Conservation (phyloP, 1,140 invertebrate species). For the Trichoplusia ni region DNA sequence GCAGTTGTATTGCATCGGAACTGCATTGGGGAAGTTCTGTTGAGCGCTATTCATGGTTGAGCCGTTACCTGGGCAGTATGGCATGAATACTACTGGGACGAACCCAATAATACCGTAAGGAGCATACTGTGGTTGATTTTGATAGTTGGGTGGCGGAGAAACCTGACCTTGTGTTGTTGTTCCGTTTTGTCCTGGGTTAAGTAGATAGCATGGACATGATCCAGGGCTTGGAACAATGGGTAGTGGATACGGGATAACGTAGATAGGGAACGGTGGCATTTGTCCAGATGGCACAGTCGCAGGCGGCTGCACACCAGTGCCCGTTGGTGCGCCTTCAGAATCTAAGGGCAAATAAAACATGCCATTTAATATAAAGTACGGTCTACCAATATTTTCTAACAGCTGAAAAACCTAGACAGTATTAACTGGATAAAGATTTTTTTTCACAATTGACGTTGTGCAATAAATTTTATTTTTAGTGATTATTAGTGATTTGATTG, state of each 20-base stretch:
- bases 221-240: constrained; percentile 81
- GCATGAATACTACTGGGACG: constrained; percentile 83
- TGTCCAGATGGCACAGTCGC: constrained; percentile 53
- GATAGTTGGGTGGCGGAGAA: constrained; percentile 33
- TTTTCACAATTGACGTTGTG: no score
- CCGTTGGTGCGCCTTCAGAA: constrained; percentile 58
- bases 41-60: constrained; percentile 74
- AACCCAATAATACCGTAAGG: constrained; percentile 82
- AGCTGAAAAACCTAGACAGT: no score
- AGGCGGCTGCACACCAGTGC: constrained; percentile 79
- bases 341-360: constrained; percentile 45
- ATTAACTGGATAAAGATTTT: no score
- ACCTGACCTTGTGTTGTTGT: constrained; percentile 42
- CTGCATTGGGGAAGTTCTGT: constrained; percentile 82
- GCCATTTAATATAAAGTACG: no score
- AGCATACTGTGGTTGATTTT: constrained; percentile 49
- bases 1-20: constrained; percentile 75
- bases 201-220: constrained; percentile 81
- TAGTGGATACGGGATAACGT: constrained; percentile 81
- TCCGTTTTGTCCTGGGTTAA: constrained; percentile 70
- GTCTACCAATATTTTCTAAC: no score
- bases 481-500: no score
- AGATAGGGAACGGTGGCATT: constrained; percentile 77
- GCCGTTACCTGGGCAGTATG: constrained; percentile 81
- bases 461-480: no score